Evolutionary conservation across 2,888 invertebrate species (phyloP).

Genomic region (Coelopa pilipes): DNA sequence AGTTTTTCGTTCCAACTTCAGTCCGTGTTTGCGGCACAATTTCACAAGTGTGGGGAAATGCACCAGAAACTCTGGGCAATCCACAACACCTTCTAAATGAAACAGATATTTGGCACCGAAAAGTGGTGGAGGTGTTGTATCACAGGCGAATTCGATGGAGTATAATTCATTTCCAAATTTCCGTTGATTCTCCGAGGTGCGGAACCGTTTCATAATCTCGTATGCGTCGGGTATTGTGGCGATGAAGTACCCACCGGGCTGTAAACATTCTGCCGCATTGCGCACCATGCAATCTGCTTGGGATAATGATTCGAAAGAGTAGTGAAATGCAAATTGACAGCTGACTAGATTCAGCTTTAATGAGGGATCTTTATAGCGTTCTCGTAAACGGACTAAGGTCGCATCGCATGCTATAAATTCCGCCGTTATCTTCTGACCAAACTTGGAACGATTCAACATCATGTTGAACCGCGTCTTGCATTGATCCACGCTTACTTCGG

Average conservation of each 20-base stretch:
- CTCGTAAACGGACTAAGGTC: slow-evolving; percentile 82
- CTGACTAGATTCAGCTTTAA: slow-evolving; percentile 89
- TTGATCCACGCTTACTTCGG: slow-evolving; percentile 90
- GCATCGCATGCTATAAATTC: slow-evolving; percentile 94
- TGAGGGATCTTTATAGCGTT: slow-evolving; percentile 81
- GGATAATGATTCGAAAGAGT: slow-evolving; percentile 87
- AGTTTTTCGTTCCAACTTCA: slow-evolving; percentile 76
- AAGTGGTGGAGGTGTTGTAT: slow-evolving; percentile 77
- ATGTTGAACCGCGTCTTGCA: slow-evolving; percentile 86
- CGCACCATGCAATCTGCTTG: slow-evolving; percentile 93
- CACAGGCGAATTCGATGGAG: slow-evolving; percentile 77
- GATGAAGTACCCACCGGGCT: slow-evolving; percentile 93
- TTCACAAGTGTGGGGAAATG: slow-evolving; percentile 87
- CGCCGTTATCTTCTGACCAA: slow-evolving; percentile 76
- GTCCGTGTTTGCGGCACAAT: slow-evolving; percentile 77
- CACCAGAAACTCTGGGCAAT: slow-evolving; percentile 98
- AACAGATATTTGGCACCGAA: slow-evolving; percentile 98
- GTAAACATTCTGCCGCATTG: slow-evolving; percentile 91
- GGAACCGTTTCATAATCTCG: slow-evolving; percentile 84
- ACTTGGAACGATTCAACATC: slow-evolving; percentile 67
- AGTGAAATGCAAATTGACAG: slow-evolving; percentile 99
- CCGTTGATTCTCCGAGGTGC: slow-evolving; percentile 69
- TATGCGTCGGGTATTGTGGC: slow-evolving; percentile 96
- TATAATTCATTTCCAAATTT: slow-evolving; percentile 84
- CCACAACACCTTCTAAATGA: slow-evolving; percentile 93